Evolutionary conservation across 64 coral and sea anemone genomes (phyloP), one percentile per base, ranked within the genome.

Genomic region (Catalaphyllia jardinei): DNA sequence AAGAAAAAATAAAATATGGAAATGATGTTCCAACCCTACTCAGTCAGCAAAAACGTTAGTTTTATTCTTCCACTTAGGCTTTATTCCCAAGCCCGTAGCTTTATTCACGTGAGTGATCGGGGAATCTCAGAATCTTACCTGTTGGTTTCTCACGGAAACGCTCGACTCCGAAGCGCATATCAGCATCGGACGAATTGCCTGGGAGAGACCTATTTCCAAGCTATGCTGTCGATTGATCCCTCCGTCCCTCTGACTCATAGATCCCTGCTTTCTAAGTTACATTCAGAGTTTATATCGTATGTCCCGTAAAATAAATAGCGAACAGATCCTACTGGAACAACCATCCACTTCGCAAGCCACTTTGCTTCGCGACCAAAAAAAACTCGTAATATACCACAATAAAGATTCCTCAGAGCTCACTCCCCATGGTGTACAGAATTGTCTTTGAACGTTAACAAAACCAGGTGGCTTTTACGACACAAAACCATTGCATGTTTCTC

Each of bases 231-330:
- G 72, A 78, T 77, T 78, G 35, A 76, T 76, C 59, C 49, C 74
- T 67, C 62, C 60, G 24, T 92, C 90, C 46, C 86, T 92, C 73
- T 69, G 61, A 92, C 74, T 92, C 90, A 92, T 92, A 92, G 73
- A 92, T 85, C 81, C 81, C 10, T 50, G 62, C 35, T 85, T 71
- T 71, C 4, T 50, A 69, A 19, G 24, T 85, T 14, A 85, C 63
- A 85, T 85, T 39, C 35, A 83, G 80, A 46, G 81, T 71, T 51
- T 42, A 27, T 27, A 69, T 50, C 19, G 30, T 8, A 62, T 63
- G 24, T 81, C 79, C 79, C 14, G 79, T 60, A 63, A 28, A 83
- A 83, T 85, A 85, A 52, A 63, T 24, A 39, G 35, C 29, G 60
- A 27, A 84, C 25, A 69, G 42, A 84, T 71, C 63, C 19, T 3